Conservation (phyloP, 2,888 invertebrate species). For the Cecidostiba fungosa region DNA sequence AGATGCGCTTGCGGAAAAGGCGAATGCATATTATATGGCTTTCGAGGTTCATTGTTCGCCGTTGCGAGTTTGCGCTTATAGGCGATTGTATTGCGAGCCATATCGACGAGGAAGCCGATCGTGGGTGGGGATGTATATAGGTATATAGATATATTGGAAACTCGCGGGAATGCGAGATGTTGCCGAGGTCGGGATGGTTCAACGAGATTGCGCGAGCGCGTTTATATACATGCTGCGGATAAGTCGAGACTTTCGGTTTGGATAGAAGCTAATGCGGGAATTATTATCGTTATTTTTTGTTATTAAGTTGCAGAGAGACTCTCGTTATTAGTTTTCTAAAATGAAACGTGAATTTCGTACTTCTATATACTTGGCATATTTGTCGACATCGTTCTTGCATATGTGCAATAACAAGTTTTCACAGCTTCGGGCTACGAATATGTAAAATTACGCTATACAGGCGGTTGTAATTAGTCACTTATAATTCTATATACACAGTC, state of each 20-base stretch:
- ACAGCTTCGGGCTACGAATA: not conserved
- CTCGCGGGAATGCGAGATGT: slow-evolving; percentile 19
- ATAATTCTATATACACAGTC: not conserved
- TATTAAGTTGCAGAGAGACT: too few species aligned
- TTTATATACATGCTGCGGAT: not conserved
- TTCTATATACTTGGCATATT: not conserved
- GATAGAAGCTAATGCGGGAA: not conserved
- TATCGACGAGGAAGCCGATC: not conserved
- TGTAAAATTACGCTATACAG: slow-evolving; percentile 1
- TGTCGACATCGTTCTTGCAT: not conserved
- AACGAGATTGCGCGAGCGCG: not conserved
- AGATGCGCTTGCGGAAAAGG: slow-evolving; percentile 7
- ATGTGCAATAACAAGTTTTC: not conserved
- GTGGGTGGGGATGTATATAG: not conserved
- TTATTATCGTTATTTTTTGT: not conserved
- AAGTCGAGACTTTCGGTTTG: not conserved
- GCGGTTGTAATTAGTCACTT: slow-evolving; percentile 8
- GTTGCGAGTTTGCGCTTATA: not conserved
- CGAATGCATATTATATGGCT: not conserved
- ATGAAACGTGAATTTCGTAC: not conserved
- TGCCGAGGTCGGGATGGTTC: slow-evolving; percentile 15
- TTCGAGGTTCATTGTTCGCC: slow-evolving; percentile 14
- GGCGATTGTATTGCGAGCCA: not conserved
- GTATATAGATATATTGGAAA: not conserved
- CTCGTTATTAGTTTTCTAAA: not conserved